phyloP scores from a whole-genome alignment of 2,888 invertebrate species.

The Synanthedon vespiformis region DNA sequence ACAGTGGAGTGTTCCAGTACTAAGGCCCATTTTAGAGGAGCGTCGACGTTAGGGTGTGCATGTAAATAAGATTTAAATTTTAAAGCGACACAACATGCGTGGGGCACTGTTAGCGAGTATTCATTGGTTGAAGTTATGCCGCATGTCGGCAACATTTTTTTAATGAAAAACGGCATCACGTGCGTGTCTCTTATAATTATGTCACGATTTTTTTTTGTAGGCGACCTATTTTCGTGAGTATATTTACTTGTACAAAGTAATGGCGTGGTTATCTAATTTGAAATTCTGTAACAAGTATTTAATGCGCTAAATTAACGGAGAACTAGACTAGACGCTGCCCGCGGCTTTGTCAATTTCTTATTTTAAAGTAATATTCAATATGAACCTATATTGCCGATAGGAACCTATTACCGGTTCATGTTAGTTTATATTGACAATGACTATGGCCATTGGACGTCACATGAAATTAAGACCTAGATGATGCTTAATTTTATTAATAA shows the following conservation, averaged over 20 bases:
- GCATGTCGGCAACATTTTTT: background rate
- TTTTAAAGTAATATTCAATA: too few relatives aligned
- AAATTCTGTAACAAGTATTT: too few relatives aligned
- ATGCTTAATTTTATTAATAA: too few relatives aligned
- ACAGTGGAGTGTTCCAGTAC: constrained; percentile 20
- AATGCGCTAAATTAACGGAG: too few relatives aligned
- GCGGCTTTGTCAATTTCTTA: too few relatives aligned
- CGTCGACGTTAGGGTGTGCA: constrained; percentile 39
- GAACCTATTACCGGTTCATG: too few relatives aligned
- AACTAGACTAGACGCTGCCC: too few relatives aligned
- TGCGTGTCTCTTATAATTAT: background rate
- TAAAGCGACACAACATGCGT: constrained; percentile 27
- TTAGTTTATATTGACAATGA: too few relatives aligned
- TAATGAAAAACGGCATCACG: background rate
- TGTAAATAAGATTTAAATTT: constrained; percentile 63
- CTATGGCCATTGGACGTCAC: too few relatives aligned
- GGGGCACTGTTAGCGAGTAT: background rate
- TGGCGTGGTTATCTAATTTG: constrained; percentile 4
- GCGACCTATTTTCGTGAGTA: background rate
- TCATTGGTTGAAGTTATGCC: background rate
- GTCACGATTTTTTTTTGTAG: background rate
- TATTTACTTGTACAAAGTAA: constrained; percentile 1
- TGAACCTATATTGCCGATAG: too few relatives aligned
- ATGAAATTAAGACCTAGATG: too few relatives aligned
- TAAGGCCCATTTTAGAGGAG: constrained; percentile 41